phyloP scores from a whole-genome alignment of 2,113 vertebrate genomes.

The Chaetorhynchus papuensis region DNA sequence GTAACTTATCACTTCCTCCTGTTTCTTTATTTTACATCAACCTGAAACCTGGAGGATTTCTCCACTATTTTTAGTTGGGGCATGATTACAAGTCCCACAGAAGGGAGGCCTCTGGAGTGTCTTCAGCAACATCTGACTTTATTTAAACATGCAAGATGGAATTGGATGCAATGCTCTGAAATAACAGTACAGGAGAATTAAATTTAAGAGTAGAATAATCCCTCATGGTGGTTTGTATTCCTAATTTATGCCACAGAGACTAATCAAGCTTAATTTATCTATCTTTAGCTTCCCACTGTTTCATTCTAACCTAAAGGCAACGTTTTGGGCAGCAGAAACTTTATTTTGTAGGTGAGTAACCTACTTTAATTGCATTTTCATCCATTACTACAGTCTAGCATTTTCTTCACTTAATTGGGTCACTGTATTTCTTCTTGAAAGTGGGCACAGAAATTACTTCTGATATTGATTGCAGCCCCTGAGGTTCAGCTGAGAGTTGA shows the following conservation, averaged over 20 bases:
- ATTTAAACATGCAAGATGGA: constrained; percentile 38
- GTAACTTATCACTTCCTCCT: neutral
- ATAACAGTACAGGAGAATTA: constrained; percentile 1
- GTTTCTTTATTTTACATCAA: neutral
- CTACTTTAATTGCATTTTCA: constrained; percentile 38
- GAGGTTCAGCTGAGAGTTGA: constrained; percentile 1
- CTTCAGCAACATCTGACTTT: constrained; percentile 25
- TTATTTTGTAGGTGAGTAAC: constrained; percentile 51
- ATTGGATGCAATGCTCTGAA: neutral
- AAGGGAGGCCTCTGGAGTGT: neutral
- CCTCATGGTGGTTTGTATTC: constrained; percentile 13
- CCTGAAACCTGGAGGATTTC: neutral
- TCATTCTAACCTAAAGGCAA: constrained; percentile 40
- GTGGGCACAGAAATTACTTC: constrained; percentile 35
- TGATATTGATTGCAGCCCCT: constrained; percentile 32
- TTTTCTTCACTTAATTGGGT: constrained; percentile 53
- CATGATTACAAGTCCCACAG: constrained; percentile 9
- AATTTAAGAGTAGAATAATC: constrained; percentile 37
- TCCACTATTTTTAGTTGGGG: neutral
- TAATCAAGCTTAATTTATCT: constrained; percentile 50
- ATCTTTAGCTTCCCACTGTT: constrained; percentile 36
- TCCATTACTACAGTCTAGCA: neutral
- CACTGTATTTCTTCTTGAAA: constrained; percentile 26
- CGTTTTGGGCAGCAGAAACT: constrained; percentile 17
- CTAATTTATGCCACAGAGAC: constrained; percentile 49